Evolutionary conservation across 2,888 invertebrate genomes (phyloP).

Genomic region (Idaea aversata): DNA sequence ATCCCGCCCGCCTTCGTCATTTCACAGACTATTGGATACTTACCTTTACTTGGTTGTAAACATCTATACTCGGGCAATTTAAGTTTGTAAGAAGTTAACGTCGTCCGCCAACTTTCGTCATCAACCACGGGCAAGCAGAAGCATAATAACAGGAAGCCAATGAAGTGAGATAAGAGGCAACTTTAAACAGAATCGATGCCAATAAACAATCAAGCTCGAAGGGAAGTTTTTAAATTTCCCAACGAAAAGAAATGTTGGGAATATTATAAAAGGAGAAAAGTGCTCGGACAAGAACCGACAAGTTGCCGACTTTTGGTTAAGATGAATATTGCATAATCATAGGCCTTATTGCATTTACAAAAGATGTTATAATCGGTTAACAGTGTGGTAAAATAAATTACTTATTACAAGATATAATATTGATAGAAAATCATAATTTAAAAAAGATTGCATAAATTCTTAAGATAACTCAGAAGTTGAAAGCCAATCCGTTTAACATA

Average conservation of each 20-base stretch:
- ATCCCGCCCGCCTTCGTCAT: conserved; percentile 56
- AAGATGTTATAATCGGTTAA: too few species aligned
- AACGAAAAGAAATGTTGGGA: background rate
- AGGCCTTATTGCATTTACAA: too few species aligned
- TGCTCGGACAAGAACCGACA: too few species aligned
- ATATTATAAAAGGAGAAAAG: background rate
- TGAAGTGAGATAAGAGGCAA: conserved; percentile 4
- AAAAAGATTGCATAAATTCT: too few species aligned
- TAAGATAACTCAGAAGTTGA: too few species aligned
- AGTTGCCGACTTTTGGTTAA: too few species aligned
- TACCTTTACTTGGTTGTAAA: conserved; percentile 52
- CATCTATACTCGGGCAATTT: conserved; percentile 55
- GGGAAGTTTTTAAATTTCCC: background rate
- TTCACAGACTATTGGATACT: conserved; percentile 60
- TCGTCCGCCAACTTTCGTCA: conserved; percentile 21
- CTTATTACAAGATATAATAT: too few species aligned
- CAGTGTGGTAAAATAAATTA: too few species aligned
- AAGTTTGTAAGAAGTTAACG: conserved; percentile 43
- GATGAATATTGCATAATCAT: too few species aligned
- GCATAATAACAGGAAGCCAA: conserved; percentile 19
- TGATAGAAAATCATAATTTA: too few species aligned
- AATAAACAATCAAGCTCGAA: background rate
- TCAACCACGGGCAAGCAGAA: conserved; percentile 7
- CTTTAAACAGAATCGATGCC: background rate
- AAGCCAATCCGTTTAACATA: too few species aligned